Base-by-base conservation (phyloP, 64 coral and sea anemone genomes). In the Stylophora pistillata region DNA sequence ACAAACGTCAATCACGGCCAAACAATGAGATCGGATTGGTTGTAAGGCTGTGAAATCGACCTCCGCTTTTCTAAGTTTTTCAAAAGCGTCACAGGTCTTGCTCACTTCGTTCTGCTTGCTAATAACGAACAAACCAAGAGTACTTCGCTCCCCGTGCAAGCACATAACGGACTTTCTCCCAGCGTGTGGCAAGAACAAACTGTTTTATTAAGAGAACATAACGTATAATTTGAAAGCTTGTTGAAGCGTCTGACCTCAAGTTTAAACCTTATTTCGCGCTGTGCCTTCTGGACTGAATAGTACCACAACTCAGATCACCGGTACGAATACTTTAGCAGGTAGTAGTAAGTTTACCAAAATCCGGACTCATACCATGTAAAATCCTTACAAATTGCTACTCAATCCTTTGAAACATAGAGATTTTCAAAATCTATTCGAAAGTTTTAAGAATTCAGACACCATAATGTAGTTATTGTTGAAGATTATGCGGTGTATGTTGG, bases 1-100 rank as follows among this genome's bases (percentile, higher is more conserved):
- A n/a, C 27, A 84, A 68, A 69, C 62, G 80, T 69, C 80, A 84
- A 84, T 84, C 80, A 84, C 62, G 12, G n/a, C 20, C 62, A 37
- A 20, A 15, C 62, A 21, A 69, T n/a, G 23, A 27, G 53, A 69
- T 37, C 62, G 69, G 80, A 84, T 84, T 84, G 80, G 80, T 28
- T 21, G 79, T 66, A 13, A 82, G n/a, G 56, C 23, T 55, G 34
- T 26, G 53, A 78, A 78, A 23, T 4, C 80, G 21, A 17, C 80
- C 62, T 84, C 80, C 62, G 32, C 20, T 53, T 70, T 84, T 58
- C 58, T 68, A 21, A 13, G 79, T 47, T 63, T 66, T n/a, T n/a
- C n/a, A n/a, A 60, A 34, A 83, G 68, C 15, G 27, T n/a, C n/a
- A n/a, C n/a, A 34, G 64, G 59, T 68, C 58, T 60, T 70, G n/a